Base-by-base conservation (phyloP, 2,888 invertebrate species). In the Lepidonotus clava region DNA sequence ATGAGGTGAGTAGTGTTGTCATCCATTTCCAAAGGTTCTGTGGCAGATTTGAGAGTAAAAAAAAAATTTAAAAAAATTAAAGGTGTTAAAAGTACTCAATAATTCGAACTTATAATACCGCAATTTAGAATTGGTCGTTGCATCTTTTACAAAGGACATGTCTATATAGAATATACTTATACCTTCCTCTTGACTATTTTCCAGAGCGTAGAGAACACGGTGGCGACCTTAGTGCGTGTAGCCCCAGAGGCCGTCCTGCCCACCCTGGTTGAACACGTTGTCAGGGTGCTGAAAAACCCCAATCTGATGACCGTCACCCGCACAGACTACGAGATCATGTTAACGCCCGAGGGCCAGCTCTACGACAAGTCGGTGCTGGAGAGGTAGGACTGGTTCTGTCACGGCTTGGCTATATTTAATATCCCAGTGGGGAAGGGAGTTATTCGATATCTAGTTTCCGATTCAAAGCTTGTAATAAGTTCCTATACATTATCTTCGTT, bases 301-400 rank as follows among this genome's bases (percentile, higher is more conserved):
- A 91, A 91, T 6, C 96, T 98, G 90, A 95, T 96, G 84, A 95
- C 95, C 88, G 96, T 98, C 36, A 96, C 97, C 0, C 80, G 41
- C 34, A 80, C 83, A 21, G 90, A 90, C 24, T 86, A 86, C 53
- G 96, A 96, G 90, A 97, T 96, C 2, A 98, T 95, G 94, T 95
- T 97, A 89, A 98, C 97, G 36, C 97, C 98, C 0, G 97, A 97
- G 86, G 98, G 97, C 1, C 97, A 97, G 92, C 95, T 99, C 0
- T 99, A 97, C 93, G 98, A 99, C 94, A 98, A 97, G 95, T 96
- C 96, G 90, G 96, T 97, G 0, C 94, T 97, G 84, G 96, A 97
- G 61, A 80, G 61, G 86, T 77, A 36, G n/a, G 32, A n/a, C n/a
- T n/a, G n/a, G n/a, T n/a, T n/a, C n/a, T n/a, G n/a, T n/a, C n/a